A percentile compares a stretch with the other conserved stretches of the same genome.
phyloP scores from a whole-genome alignment of 2,113 vertebrate genomes.

The Fulica atra region DNA sequence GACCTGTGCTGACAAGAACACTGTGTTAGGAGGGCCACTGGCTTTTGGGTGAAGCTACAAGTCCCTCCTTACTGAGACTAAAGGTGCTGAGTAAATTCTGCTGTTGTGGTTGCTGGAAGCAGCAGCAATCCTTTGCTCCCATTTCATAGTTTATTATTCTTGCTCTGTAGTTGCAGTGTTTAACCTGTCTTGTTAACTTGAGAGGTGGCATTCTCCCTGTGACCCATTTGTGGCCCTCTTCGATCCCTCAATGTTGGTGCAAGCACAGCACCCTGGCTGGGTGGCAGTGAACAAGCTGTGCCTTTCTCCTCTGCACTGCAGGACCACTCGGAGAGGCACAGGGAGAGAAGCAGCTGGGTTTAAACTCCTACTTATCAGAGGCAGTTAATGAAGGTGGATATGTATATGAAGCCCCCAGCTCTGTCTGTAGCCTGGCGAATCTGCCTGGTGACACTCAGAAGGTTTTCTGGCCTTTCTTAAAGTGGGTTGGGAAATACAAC shows the following conservation, averaged over 20 bases:
- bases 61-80: not conserved
- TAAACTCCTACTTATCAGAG: not conserved
- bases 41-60: not conserved
- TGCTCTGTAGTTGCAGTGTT: not conserved
- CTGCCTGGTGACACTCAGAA: not conserved
- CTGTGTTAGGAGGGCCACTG: not conserved
- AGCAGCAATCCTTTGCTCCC: not conserved
- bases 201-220: not conserved
- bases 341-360: not conserved
- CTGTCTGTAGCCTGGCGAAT: not conserved
- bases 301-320: not conserved
- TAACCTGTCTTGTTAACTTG: not conserved
- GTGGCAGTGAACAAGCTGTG: not conserved
- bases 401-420: not conserved
- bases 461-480: not conserved
- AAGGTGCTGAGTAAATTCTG: not conserved
- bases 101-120: not conserved
- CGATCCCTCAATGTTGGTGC: rapidly evolving
- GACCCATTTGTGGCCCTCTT: not conserved
- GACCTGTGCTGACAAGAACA: not conserved
- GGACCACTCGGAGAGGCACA: not conserved
- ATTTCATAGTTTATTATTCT: not conserved
- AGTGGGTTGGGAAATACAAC: not conserved
- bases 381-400: not conserved
- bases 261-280: not conserved